These are phyloP conservation scores for Nowickia ferox DNA, from an alignment of 2,888 invertebrate species.

Conservation along the genomic window DNA sequence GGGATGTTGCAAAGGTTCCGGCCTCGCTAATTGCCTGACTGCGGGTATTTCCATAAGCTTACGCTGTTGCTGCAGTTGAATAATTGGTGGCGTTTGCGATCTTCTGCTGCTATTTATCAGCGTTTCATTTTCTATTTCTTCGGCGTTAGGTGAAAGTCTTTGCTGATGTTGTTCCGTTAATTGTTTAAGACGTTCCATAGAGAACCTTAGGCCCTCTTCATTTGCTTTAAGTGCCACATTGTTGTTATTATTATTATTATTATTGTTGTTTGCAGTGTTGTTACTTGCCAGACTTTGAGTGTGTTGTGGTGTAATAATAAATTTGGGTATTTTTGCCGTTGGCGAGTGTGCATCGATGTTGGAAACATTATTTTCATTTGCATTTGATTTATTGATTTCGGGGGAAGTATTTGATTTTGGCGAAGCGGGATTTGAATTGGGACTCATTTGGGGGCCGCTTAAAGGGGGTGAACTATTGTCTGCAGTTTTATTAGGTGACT, in stretches of 20 bases:
- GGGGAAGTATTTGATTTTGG: slow-evolving; percentile 82
- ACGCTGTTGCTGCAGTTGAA: slow-evolving; percentile 72
- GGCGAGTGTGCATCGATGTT: slow-evolving; percentile 69
- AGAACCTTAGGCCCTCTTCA: slow-evolving; percentile 79
- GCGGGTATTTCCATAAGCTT: slow-evolving; percentile 79
- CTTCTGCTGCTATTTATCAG: slow-evolving; percentile 66
- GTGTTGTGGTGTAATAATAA: slow-evolving; percentile 76
- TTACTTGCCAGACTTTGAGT: slow-evolving; percentile 55
- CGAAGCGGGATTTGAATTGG: slow-evolving; percentile 82
- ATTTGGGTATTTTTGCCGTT: slow-evolving; percentile 78
- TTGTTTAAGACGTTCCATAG: slow-evolving; percentile 82
- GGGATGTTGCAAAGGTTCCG: slow-evolving; percentile 81
- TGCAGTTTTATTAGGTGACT: slow-evolving; percentile 79
- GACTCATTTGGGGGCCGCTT: slow-evolving; percentile 80
- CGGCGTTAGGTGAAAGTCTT: slow-evolving; percentile 78
- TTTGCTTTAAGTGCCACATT: slow-evolving; percentile 66
- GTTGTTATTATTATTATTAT: slow-evolving; percentile 44
- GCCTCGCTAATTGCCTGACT: slow-evolving; percentile 78
- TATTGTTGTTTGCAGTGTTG: slow-evolving; percentile 31
- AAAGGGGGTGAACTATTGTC: slow-evolving; percentile 75
- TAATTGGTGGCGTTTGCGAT: slow-evolving; percentile 60
- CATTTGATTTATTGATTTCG: slow-evolving; percentile 71
- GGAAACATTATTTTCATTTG: slow-evolving; percentile 51
- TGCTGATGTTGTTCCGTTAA: slow-evolving; percentile 81
- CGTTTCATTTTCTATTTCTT: slow-evolving; percentile 42